Base-by-base conservation (phyloP, 1,140 invertebrate species). In the Tetramorium parvispinum region DNA sequence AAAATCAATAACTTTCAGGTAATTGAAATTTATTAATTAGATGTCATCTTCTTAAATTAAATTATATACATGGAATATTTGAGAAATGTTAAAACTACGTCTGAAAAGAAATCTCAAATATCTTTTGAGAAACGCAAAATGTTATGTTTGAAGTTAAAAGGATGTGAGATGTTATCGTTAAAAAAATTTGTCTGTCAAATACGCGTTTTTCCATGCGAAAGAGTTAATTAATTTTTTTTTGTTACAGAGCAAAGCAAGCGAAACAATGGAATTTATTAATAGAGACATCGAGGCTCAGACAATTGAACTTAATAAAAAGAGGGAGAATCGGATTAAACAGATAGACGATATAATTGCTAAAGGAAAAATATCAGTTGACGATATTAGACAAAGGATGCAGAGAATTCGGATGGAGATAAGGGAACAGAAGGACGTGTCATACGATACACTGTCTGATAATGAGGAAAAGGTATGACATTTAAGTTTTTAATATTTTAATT, bases 1-100 rank as follows among this genome's bases (percentile, higher is more conserved):
- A 96, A 95, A 94, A 93, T 95, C n/a, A 95, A 95, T 87, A 95
- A 96, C 90, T 96, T 95, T 79, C 94, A 95, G 94, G 96, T 96
- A 87, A 91, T 51, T 86, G 13, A 51, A 21, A 27, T 66, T 63
- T 75, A 85, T 63, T 55, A 11, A 27, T 24, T 18, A 7, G 16
- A 6, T 32, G 32, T 68, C 0, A 40, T 10, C 43, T 43, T 73
- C 32, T 24, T 32, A 43, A 13, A 66, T 40, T 46, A 32, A 32
- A 32, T 32, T 32, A 32, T 3, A 32, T 32, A 57, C 11, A 18
- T 65, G 63, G 27, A 46, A 37, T n/a, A 21, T 73, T 24, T 59
- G 37, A 55, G 37, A 75, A 27, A 27, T 66, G 37, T 57, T 27
- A n/a, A n/a, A 24, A 65, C 11, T 7, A 18, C 43, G 51, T 27